phyloP scores from a whole-genome alignment of 2,888 invertebrate species.

The Thymelicus acteon region DNA sequence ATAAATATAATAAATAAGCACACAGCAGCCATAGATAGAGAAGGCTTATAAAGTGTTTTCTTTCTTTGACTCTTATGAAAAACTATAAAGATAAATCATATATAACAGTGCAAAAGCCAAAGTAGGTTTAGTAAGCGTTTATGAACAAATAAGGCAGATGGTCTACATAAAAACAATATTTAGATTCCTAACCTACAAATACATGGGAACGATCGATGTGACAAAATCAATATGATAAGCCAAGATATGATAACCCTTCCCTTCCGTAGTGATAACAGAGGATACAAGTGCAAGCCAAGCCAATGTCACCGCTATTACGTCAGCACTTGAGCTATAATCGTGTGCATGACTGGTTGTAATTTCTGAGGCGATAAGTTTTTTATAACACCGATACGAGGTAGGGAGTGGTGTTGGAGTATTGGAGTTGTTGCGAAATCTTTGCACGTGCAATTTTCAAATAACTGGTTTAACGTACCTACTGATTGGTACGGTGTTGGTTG shows the following conservation, averaged over 20 bases:
- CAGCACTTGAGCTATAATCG: constrained; percentile 24
- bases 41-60: too few relatives aligned
- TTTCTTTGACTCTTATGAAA: too few relatives aligned
- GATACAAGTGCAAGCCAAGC: neutral
- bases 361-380: constrained; percentile 22
- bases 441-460: neutral
- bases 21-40: too few relatives aligned
- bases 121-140: too few relatives aligned
- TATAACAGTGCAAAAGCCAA: too few relatives aligned
- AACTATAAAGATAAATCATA: too few relatives aligned
- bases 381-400: constrained; percentile 10
- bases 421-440: constrained; percentile 40
- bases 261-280: constrained; percentile 25
- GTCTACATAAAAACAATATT: neutral
- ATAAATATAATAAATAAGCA: too few relatives aligned
- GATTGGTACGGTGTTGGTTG: too few relatives aligned
- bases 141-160: too few relatives aligned
- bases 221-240: constrained; percentile 26
- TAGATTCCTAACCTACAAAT: constrained; percentile 4
- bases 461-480: neutral
- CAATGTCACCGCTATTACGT: constrained; percentile 23
- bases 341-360: neutral
- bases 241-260: constrained; percentile 20
- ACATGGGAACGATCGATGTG: constrained; percentile 12
- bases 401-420: constrained; percentile 16